Evolutionary conservation across 2,797 vertebrate genomes (phyloP), one percentile per base, ranked within the genome.

Genomic region (Microhierax caerulescens): DNA sequence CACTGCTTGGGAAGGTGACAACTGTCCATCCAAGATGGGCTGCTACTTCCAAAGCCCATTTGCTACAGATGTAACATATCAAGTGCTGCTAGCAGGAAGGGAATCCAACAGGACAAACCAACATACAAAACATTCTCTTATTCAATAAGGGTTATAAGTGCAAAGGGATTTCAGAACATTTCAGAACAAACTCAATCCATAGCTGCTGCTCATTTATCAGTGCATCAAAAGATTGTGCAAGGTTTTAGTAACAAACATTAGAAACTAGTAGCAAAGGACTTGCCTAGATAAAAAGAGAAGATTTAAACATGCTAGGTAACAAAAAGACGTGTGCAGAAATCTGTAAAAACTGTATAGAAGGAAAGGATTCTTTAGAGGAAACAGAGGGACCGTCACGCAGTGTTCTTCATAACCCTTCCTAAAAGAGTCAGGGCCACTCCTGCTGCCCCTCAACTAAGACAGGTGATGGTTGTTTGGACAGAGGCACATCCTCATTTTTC

Each of bases 221-320:
- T 92, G 97, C 97, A 96, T 97, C 96, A 90, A 96, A 98, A 89
- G 75, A 82, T 95, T 98, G 95, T 95, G 97, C 97, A 98, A 88
- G 87, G 95, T 98, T 95, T 98, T 98, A 97, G 95, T 97, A 95
- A 97, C 96, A 97, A 97, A 97, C 94, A 96, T 98, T 95, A 97
- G 96, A 96, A 96, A 97, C 95, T 96, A 95, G 95, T 96, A 86
- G 91, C 97, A 97, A 96, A 97, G 83, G 87, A 96, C 75, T 98
- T 96, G 98, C 94, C 97, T 98, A 96, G 95, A 95, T 94, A 98
- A 97, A 98, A 97, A 98, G 95, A 98, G 97, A 98, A 97, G 92
- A 96, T 97, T 98, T 97, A 96, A 98, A 98, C 98, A 98, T 98
- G 98, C 98, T 96, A 96, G 96, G 95, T 97, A 97, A 98, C 98